Base-by-base conservation (phyloP, 2,113 vertebrate species). In the Nesoenas mayeri region DNA sequence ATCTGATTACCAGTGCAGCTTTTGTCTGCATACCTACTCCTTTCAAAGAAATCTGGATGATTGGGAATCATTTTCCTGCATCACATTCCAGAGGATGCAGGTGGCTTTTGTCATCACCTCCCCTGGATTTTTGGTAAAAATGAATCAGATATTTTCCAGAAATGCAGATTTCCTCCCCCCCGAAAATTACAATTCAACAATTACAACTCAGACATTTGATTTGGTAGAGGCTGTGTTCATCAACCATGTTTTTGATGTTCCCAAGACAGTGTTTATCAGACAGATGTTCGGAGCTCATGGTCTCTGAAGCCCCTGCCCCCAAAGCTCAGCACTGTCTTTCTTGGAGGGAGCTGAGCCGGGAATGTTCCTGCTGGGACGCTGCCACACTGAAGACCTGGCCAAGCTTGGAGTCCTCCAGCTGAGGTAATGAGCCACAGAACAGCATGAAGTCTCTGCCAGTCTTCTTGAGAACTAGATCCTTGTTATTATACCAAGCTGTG, bases 271-370 rank as follows among this genome's bases (percentile, higher is more conserved):
- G 42, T 56, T 83, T 73, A 36, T 50, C 66, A 73, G 40, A 24
- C 29, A 85, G 53, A 29, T 13, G 19, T 40, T 66, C 28, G n/a
- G 34, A 54, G 32, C 20, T 79, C 36, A 7, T 12, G 17, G 48
- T 31, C 40, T 38, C 34, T 54, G 53, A 61, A 78, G 53, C 18
- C 26, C 6, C 15, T 15, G 47, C 24, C 32, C 10, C 48, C 67
- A 47, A 28, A 61, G 32, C 34, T 57, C 9, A 7, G 34, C 48
- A 50, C 11, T 38, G 20, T 6, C 28, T 78, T 83, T 31, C 9
- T 21, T 0, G 0, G 31, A 10, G 34, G 3, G 26, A 26, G 6
- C 16, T 48, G 60, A 67, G 28, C 16, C 1, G 1, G 60, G 34
- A 51, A 24, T n/a, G 24, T 8, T 82, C 26, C 17, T 48, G 20